Evolutionary conservation across 2,797 vertebrate species (phyloP).

Genomic region (Rhynchonycteris naso): DNA sequence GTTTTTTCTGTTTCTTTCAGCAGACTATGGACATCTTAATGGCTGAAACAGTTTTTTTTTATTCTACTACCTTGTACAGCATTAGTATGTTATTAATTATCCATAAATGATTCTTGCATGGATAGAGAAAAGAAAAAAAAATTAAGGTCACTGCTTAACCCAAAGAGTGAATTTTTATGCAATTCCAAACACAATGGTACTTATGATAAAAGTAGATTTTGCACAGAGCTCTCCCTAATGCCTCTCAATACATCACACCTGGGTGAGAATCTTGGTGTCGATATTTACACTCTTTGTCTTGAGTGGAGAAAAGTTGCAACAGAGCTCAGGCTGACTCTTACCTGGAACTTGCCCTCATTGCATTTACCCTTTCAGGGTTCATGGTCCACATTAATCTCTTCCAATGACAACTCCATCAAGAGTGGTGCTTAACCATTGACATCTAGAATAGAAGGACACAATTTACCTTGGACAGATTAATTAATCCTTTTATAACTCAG

Average conservation of each 20-base stretch:
- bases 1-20: neutral
- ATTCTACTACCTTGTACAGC: neutral
- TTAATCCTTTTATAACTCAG: neutral
- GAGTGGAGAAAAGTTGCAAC: neutral
- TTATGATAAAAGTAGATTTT: slow-evolving; percentile 8
- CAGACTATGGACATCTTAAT: neutral
- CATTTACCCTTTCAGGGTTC: neutral
- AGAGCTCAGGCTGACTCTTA: neutral
- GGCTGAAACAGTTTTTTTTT: neutral
- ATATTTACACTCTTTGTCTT: neutral
- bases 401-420: neutral
- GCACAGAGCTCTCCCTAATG: neutral
- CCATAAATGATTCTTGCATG: neutral
- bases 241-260: neutral
- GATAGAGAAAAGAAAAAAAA: neutral
- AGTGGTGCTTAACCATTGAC: neutral
- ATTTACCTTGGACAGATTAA: neutral
- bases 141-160: neutral
- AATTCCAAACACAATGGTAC: neutral
- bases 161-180: neutral
- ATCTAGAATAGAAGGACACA: neutral
- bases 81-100: neutral
- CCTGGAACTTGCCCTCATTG: neutral
- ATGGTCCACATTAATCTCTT: neutral
- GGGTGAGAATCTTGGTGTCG: neutral